phyloP scores from a whole-genome alignment of 1,140 invertebrate genomes.

The Grapholita molesta region DNA sequence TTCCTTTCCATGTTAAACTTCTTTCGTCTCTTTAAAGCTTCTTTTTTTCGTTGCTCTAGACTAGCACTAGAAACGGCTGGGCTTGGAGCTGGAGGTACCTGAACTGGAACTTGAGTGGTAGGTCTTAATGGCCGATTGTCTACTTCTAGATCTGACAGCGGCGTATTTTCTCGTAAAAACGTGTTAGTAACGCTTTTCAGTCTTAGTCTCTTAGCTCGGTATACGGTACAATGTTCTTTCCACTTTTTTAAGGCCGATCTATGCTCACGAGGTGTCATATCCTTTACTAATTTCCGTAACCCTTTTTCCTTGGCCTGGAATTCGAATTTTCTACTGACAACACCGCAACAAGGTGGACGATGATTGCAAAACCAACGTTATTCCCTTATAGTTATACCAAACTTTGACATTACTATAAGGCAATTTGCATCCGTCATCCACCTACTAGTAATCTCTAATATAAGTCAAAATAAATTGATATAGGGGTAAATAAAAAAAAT shows the following conservation, averaged over 20 bases:
- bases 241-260: constrained; percentile 24
- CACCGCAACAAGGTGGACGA: no score
- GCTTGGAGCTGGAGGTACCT: not conserved
- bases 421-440: no score
- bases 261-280: constrained; percentile 32
- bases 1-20: not conserved
- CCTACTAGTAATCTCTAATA: no score
- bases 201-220: constrained; percentile 18
- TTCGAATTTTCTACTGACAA: no score
- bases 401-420: no score
- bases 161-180: not conserved
- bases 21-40: not conserved
- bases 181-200: constrained; percentile 3
- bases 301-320: constrained; percentile 32
- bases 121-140: not conserved
- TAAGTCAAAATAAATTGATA: no score
- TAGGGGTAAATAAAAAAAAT: no score
- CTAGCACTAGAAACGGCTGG: not conserved
- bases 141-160: not conserved
- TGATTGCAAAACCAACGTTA: no score
- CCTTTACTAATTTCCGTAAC: constrained; percentile 31
- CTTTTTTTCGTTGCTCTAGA: not conserved
- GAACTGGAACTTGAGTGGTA: not conserved
- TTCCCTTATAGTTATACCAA: no score
- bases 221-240: constrained; percentile 26